Evolutionary conservation across 2,113 vertebrate species (phyloP), one percentile per base, ranked within the genome.

Genomic region (Notothenia rossii): DNA sequence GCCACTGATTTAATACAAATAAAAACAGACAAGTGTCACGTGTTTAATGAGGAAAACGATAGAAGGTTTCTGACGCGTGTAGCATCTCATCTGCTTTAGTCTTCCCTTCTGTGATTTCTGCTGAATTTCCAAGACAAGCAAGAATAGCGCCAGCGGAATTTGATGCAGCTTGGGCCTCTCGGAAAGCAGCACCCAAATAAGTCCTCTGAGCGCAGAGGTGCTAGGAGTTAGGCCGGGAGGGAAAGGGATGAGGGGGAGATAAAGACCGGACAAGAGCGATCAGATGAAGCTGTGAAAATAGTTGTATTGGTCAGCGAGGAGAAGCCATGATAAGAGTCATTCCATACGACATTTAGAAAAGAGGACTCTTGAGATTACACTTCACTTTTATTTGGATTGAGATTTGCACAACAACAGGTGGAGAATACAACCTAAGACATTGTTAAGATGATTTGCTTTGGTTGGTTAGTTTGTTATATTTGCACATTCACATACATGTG

Each of bases 111-210:
- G 81, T 92, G 91, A 95, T 49, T 81, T 83, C 86, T 20, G 17
- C 33, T 77, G 61, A 53, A 25, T 75, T 88, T 95, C 94, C 95
- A 95, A 95, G 87, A 88, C 82, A 95, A 95, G 92, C 94, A 94
- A 33, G 36, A 78, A 75, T 76, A 84, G 88, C 6, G 77, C 90
- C 94, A 95, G 87, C 33, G 77, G 81, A 58, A 91, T 88, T 53
- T 73, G 18, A 71, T 56, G 72, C 72, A 62, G 81, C 81, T 58
- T 50, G 20, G 83, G 68, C 55, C 76, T 81, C 60, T 64, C 15
- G 79, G 60, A 88, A 88, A 79, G 81, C 79, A 83, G 86, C 87
- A 81, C 86, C 90, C 75, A 83, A 86, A 85, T 75, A 82, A 70
- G 82, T 84, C 71, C 67, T 79, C 33, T 0, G 29, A 81, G 67